Base-by-base conservation (phyloP, 2,888 invertebrate genomes). In the Diarsia mendica region DNA sequence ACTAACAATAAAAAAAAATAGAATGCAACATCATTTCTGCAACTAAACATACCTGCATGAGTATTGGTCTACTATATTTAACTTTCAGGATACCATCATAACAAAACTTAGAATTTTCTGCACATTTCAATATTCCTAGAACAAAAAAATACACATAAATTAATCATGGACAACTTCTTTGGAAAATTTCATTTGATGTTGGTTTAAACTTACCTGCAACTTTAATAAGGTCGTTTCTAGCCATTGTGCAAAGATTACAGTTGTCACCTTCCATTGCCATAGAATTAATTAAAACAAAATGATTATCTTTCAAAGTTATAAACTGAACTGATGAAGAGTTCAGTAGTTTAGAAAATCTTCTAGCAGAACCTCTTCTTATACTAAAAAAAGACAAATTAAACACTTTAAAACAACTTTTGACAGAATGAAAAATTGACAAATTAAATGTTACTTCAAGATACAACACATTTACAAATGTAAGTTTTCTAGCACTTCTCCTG, bases 241-340 rank as follows among this genome's bases (percentile, higher is more conserved):
- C 99, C 72, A 97, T 97, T 72, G 95, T 95, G 93, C 99, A 99
- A 71, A 99, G 96, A 85, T 97, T 97, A 92, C 99, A 99, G 3
- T 98, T 97, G 93, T 99, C 99, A 0, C 98, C 98, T 94, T 99
- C 98, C 96, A 99, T 97, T 20, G 99, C 99, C 99, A 99, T 99
- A 80, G 99, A 99, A 93, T 99, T 99, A 11, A 99, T 93, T 51
- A 99, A 93, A 13, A 99, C 97, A 96, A 99, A 99, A 91, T 98
- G 98, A 92, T 97, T 98, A 48, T 97, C 98, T 88, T 97, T 97
- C 9, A 98, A 91, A 13, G 97, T 97, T 28, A 98, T 91, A 88
- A 98, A 95, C 83, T 97, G 97, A 1, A 99, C 98, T 9, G 98
- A 97, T 8, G 98, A 97, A 1, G 98, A 96, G 88, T 98, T 98